These are phyloP conservation scores for Silurus glanis DNA, from an alignment of 2,113 vertebrate genomes.

Conservation along the genomic window DNA sequence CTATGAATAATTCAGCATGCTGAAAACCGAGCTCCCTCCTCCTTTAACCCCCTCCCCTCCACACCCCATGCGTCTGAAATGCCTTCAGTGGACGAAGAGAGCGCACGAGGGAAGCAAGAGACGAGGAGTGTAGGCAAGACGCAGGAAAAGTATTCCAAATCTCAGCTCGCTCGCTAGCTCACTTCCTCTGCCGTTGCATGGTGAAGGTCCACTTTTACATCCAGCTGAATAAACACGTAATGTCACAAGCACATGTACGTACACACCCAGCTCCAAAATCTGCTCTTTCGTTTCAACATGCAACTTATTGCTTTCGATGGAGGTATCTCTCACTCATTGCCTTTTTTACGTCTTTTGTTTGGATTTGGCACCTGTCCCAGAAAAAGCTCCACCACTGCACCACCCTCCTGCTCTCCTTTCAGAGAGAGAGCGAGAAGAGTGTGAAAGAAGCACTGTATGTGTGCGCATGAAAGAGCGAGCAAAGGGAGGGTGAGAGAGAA, in stretches of 20 bases:
- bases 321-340: slow-evolving; percentile 74
- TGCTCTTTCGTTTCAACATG: slow-evolving; percentile 57
- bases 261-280: slow-evolving; percentile 50
- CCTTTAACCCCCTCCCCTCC: slow-evolving; percentile 53
- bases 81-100: slow-evolving; percentile 73
- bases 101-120: slow-evolving; percentile 57
- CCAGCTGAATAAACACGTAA: slow-evolving; percentile 48
- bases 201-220: slow-evolving; percentile 44
- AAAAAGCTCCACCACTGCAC: slow-evolving; percentile 77
- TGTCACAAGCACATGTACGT: neutral
- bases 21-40: slow-evolving; percentile 65
- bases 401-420: slow-evolving; percentile 78
- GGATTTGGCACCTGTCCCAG: slow-evolving; percentile 91
- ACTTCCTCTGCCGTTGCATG: slow-evolving; percentile 33
- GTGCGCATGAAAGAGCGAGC: slow-evolving; percentile 49
- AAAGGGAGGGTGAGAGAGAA: slow-evolving; percentile 60
- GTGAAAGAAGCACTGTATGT: slow-evolving; percentile 55
- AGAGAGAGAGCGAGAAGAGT: slow-evolving; percentile 64
- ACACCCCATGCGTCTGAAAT: slow-evolving; percentile 67
- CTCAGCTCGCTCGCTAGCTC: slow-evolving; percentile 54
- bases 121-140: slow-evolving; percentile 26
- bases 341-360: slow-evolving; percentile 88
- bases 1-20: slow-evolving; percentile 89
- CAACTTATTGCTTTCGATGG: slow-evolving; percentile 60
- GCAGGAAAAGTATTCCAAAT: slow-evolving; percentile 58